Percentiles rank a stretch among this genome's conserved stretches.
These are phyloP conservation scores for Plecturocebus donacophilus DNA, from an alignment of 2,113 vertebrate species.

Conservation along the genomic window DNA sequence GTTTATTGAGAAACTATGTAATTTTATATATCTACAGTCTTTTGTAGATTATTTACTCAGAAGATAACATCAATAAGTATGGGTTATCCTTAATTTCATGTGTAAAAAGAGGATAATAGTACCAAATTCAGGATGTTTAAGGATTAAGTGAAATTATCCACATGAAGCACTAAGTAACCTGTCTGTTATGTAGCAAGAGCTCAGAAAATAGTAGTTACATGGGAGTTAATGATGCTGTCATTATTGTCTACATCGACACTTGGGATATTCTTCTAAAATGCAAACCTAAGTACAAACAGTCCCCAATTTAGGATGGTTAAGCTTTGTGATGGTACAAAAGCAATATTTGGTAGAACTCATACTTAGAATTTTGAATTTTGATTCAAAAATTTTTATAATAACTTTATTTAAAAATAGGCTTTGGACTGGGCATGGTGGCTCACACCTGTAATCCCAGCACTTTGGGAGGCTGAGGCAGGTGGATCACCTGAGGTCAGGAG, in stretches of 20 bases:
- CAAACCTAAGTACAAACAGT: not conserved
- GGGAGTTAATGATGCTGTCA: not conserved
- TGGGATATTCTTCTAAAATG: conserved; percentile 22
- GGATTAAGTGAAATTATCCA: conserved; percentile 45
- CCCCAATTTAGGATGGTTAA: not conserved
- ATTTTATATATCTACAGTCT: conserved; percentile 64
- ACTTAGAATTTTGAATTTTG: too few species aligned
- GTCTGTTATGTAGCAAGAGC: conserved; percentile 22
- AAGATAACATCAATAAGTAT: conserved; percentile 53
- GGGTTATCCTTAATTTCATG: conserved; percentile 55
- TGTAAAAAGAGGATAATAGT: conserved; percentile 10
- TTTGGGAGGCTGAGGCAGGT: too few species aligned
- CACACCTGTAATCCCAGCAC: too few species aligned
- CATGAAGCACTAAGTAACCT: not conserved
- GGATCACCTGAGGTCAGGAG: too few species aligned
- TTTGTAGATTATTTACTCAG: conserved; percentile 56
- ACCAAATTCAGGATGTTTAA: conserved; percentile 44
- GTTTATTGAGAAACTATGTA: conserved; percentile 45
- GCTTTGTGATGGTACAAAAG: not conserved
- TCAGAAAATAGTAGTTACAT: conserved; percentile 1
- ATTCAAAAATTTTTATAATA: too few species aligned
- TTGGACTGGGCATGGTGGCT: too few species aligned
- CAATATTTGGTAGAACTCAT: not conserved
- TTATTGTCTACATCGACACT: conserved; percentile 21
- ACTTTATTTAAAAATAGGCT: too few species aligned